Conservation (phyloP, 2,113 vertebrate species). For the Leptosomus discolor region DNA sequence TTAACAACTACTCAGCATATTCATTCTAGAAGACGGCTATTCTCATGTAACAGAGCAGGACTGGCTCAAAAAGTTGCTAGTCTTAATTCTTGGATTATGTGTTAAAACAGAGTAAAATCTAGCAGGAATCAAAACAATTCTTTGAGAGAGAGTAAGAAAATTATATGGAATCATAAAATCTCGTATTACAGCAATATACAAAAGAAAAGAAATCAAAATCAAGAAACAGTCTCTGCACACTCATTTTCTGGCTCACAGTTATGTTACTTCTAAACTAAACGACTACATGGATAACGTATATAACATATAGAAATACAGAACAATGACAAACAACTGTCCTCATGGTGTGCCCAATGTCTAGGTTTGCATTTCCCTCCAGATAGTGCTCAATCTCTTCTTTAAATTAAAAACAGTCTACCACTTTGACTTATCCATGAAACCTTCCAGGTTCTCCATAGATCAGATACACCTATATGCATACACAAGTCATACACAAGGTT, state of each 20-base stretch:
- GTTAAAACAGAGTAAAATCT: background rate
- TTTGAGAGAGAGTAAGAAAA: background rate
- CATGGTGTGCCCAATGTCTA: background rate
- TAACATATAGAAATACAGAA: background rate
- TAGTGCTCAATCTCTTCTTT: background rate
- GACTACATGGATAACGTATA: background rate
- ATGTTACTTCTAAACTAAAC: background rate
- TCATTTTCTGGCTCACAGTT: background rate
- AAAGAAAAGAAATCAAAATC: background rate
- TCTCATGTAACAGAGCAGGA: background rate
- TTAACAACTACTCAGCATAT: background rate
- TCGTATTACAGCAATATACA: background rate
- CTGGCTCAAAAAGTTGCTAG: background rate
- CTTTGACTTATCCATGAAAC: background rate
- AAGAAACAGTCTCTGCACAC: background rate
- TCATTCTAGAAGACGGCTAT: background rate
- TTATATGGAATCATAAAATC: background rate
- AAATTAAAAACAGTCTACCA: background rate
- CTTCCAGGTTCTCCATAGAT: background rate
- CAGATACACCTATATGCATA: background rate
- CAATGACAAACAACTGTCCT: background rate
- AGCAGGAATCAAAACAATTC: background rate
- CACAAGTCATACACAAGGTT: background rate
- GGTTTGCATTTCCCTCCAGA: background rate
- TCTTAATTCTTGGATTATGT: background rate